Evolutionary conservation across 2,113 vertebrate species (phyloP), one percentile per base, ranked within the genome.

Genomic region (Larimichthys polyactis): DNA sequence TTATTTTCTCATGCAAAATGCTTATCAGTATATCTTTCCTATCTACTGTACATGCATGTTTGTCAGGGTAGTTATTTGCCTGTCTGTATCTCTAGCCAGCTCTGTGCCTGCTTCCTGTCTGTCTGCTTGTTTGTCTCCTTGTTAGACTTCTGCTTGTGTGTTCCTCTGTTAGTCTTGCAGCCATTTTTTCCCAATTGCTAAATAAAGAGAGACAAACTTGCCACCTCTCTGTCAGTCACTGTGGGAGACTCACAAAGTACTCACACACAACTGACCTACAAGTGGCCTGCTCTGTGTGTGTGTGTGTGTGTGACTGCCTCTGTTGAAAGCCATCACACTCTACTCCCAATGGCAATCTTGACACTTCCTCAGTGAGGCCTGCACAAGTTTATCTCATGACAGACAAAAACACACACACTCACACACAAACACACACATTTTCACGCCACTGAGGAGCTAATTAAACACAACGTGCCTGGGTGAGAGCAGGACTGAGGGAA

Each of bases 361-460:
- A 87, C 84, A 91, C 87, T 84, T 90, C 64, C 84, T 84, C 81
- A 79, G 76, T 51, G 80, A 86, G 78, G 81, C 78, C 67, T 77
- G 77, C 29, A 49, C 76, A 68, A 88, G 82, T 92, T 90, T 86
- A 88, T 90, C 69, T 85, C 84, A 87, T 57, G 27, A n/a, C 54
- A 83, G 60, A 82, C 72, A 80, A 77, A 73, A 12, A 73, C 76
- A 65, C 68, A 75, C 17, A 80, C 55, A 44, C 65, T 59, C 36
- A 44, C 70, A 59, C 51, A 54, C 43, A 48, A 48, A 78, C 71
- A 40, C 52, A 81, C 70, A 88, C 48, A 78, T 78, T 88, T 84
- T 86, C 86, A 85, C 75, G 84, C 87, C 85, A 89, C 88, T 64
- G 87, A 90, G 81, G 88, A 92, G 91, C 90, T 94, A 95, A 95